These are phyloP conservation scores for Dolichotis patagonum DNA, from an alignment of 2,113 vertebrate species.

Conservation along the genomic window DNA sequence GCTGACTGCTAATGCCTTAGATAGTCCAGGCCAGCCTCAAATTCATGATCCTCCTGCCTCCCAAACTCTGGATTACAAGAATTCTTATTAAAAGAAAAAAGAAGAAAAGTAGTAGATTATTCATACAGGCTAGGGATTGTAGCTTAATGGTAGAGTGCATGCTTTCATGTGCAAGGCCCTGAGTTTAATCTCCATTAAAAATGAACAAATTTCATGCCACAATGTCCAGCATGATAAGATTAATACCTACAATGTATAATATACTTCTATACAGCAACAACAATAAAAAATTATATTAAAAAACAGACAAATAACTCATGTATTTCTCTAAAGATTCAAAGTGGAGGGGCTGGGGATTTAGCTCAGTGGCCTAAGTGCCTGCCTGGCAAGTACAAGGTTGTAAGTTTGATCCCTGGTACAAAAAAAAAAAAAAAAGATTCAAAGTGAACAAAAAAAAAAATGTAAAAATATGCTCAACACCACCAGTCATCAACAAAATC, in stretches of 20 bases:
- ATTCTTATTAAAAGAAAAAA: background rate
- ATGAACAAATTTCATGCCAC: background rate
- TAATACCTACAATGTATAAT: background rate
- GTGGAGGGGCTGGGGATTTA: no score
- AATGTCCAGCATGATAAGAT: background rate
- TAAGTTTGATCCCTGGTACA: no score
- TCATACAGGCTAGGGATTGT: background rate
- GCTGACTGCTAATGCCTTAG: background rate
- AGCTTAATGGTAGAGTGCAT: background rate
- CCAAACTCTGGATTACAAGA: background rate
- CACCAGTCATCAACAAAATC: background rate
- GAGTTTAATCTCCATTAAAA: background rate
- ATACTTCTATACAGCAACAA: background rate
- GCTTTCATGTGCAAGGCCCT: background rate
- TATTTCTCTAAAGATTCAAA: background rate
- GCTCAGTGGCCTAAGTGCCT: no score
- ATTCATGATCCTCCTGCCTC: background rate
- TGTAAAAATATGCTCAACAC: background rate
- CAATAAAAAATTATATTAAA: background rate
- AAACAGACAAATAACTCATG: background rate
- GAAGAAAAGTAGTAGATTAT: background rate
- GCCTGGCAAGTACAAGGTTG: no score
- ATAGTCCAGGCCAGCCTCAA: background rate
- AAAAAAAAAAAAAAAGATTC: no score
- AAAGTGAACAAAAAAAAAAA: background rate